Evolutionary conservation across 2,888 invertebrate genomes (phyloP), one percentile per base, ranked within the genome.

Genomic region (Melinaea marsaeus): DNA sequence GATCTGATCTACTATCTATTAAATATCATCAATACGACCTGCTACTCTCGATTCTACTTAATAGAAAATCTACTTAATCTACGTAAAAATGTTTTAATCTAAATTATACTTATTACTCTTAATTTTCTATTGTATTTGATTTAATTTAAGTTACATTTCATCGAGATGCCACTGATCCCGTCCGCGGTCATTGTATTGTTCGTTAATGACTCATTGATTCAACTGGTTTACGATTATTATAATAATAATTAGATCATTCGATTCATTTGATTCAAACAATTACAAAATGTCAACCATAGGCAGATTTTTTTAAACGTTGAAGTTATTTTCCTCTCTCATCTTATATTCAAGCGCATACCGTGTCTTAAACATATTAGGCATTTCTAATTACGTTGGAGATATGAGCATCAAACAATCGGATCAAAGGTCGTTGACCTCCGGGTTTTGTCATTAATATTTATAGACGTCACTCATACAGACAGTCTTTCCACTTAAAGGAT

Each of bases 381-480:
- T 86, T 84, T 81, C 76, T 86, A 85, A 88, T 86, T 85, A 83
- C 79, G 81, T 79, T 77, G 79, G 71, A 76, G 79, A 83, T 83
- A 83, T 83, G 83, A 80, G 77, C 81, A 80, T 80, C 79, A 73
- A 81, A 85, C 85, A 85, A 86, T 82, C 81, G 80, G 81, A 86
- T 85, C 83, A 84, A 80, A 85, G 87, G 84, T 78, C 85, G 79
- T 75, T 87, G 88, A 86, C 84, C 86, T 82, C 84, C 84, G 78
- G 79, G 76, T 80, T 81, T 82, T 83, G 85, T 84, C 87, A 89
- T 90, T 85, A 88, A 90, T 90, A 89, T 89, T 89, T 87, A 89
- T 88, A 81, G 81, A 73, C 72, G 11, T 42, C 42, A 42, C 74
- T 80, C 73, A 22, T 51, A 51, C 22, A 32, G 51, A 51, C 32